Conservation (phyloP, 2,797 vertebrate genomes). For the Naso thynnoides region DNA sequence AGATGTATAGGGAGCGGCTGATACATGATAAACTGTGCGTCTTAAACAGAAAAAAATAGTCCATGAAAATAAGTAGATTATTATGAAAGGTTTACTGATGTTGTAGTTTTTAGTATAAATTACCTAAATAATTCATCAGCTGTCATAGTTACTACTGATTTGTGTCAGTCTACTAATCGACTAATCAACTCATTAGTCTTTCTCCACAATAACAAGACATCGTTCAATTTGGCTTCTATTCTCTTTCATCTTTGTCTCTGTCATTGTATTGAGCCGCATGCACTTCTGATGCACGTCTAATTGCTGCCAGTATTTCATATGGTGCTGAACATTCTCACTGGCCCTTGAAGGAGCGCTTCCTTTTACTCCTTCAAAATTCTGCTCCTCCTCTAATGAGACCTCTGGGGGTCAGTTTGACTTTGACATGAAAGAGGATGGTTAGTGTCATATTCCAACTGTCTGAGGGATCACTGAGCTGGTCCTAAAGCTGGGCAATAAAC, state of each 20-base stretch:
- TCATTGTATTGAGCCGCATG: slow-evolving; percentile 5
- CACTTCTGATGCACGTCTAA: slow-evolving; percentile 66
- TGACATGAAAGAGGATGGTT: slow-evolving; percentile 63
- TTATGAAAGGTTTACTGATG: too few relatives aligned
- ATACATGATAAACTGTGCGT: too few relatives aligned
- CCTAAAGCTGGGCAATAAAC: slow-evolving; percentile 31
- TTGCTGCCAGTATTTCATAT: slow-evolving; percentile 69
- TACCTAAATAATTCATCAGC: neutral
- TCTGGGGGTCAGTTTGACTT: slow-evolving; percentile 69
- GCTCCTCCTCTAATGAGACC: slow-evolving; percentile 79
- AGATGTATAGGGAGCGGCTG: too few relatives aligned
- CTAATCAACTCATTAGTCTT: neutral
- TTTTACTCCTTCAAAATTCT: slow-evolving; percentile 63
- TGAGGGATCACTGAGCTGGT: slow-evolving; percentile 33
- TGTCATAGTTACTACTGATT: neutral
- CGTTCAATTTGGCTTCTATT: slow-evolving; percentile 5
- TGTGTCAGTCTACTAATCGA: neutral
- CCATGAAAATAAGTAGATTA: too few relatives aligned
- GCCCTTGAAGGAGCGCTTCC: slow-evolving; percentile 71
- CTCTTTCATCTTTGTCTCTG: slow-evolving; percentile 19
- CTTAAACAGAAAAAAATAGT: too few relatives aligned
- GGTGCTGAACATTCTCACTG: slow-evolving; percentile 65
- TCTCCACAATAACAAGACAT: slow-evolving; percentile 20
- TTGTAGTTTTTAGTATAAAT: too few relatives aligned
- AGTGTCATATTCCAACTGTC: slow-evolving; percentile 54